Percentiles rank a stretch among this genome's conserved stretches.
Conservation (phyloP, 2,888 invertebrate genomes). For the Stramonita haemastoma region DNA sequence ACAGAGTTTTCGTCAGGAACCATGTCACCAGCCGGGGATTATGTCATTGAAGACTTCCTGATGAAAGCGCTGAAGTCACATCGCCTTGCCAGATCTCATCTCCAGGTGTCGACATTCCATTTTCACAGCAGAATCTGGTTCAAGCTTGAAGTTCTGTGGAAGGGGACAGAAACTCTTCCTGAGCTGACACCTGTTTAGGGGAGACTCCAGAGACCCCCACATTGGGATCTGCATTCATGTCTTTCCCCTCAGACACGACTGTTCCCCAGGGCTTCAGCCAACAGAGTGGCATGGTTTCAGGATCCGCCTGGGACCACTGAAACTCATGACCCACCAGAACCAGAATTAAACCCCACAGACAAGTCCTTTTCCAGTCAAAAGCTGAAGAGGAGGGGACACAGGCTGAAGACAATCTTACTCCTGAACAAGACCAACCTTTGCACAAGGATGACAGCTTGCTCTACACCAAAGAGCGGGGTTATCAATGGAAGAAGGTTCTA, state of each 20-base stretch:
- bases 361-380: background rate
- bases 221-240: background rate
- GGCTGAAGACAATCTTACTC: background rate
- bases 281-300: background rate
- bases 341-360: background rate
- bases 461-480: background rate
- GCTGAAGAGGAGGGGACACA: background rate
- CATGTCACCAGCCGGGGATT: constrained; percentile 40
- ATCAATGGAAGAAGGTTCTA: background rate
- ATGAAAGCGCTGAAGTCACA: constrained; percentile 39
- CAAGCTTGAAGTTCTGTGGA: constrained; percentile 23
- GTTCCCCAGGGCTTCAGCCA: background rate
- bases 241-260: background rate
- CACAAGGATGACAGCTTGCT: background rate
- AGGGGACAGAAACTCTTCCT: background rate
- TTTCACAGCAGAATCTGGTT: background rate
- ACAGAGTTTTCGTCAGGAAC: constrained; percentile 43
- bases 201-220: constrained; percentile 25
- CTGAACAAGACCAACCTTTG: background rate
- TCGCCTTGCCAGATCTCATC: constrained; percentile 4
- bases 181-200: background rate
- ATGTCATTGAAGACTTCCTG: constrained; percentile 40
- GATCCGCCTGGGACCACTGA: background rate
- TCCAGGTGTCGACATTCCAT: constrained; percentile 30
- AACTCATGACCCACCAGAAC: background rate